These are phyloP conservation scores for Eutrigla gurnardus DNA, from an alignment of 2,797 vertebrate species.

Conservation along the genomic window DNA sequence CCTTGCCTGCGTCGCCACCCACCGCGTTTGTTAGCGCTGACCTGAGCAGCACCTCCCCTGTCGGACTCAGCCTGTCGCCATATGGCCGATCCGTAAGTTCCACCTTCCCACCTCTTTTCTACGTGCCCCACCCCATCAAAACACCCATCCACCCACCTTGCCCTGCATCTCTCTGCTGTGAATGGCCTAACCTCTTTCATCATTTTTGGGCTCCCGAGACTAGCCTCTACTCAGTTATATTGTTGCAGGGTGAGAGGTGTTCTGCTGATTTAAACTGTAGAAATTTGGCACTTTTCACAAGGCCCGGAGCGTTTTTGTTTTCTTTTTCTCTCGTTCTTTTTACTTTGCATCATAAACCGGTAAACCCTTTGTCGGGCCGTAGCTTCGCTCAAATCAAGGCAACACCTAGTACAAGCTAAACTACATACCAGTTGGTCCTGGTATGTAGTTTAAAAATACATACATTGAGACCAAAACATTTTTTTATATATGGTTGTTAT, in stretches of 20 bases:
- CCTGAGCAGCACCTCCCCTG: slow-evolving; percentile 87
- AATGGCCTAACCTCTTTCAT: slow-evolving; percentile 82
- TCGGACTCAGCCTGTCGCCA: slow-evolving; percentile 88
- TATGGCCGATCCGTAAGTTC: slow-evolving; percentile 89
- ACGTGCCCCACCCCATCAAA: slow-evolving; percentile 76
- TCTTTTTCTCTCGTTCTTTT: neutral
- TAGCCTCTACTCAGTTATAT: slow-evolving; percentile 82
- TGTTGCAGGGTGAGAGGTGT: slow-evolving; percentile 63
- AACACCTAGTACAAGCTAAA: neutral
- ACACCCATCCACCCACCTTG: slow-evolving; percentile 81
- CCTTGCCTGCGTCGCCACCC: slow-evolving; percentile 87
- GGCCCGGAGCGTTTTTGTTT: neutral
- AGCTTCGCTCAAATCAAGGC: neutral
- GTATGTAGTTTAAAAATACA: slow-evolving; percentile 3
- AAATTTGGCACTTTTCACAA: neutral
- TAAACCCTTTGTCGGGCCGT: neutral
- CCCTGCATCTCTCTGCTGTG: slow-evolving; percentile 79
- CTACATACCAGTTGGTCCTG: neutral
- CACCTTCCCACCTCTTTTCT: slow-evolving; percentile 75
- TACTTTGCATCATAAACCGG: slow-evolving; percentile 8
- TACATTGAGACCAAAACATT: neutral
- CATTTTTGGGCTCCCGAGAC: slow-evolving; percentile 81
- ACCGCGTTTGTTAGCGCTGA: slow-evolving; percentile 86
- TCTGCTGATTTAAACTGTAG: neutral
- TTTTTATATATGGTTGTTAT: neutral